Evolutionary conservation across 2,888 invertebrate species (phyloP).

Genomic region (Agrochola lota): DNA sequence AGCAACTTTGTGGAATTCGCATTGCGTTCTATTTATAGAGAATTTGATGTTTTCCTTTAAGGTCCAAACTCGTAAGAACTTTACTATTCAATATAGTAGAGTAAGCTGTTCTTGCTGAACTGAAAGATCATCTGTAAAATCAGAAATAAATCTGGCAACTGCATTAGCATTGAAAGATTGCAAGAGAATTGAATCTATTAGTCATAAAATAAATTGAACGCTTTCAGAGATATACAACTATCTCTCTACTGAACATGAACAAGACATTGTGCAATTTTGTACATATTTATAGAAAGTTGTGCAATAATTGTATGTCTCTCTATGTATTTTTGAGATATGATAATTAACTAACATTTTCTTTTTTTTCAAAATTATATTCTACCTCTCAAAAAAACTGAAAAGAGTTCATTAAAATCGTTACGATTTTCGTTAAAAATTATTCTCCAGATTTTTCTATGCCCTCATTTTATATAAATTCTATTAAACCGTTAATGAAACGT

Average conservation of each 20-base stretch:
- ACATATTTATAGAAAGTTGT: slow-evolving; percentile 3
- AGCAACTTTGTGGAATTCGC: slow-evolving; percentile 50
- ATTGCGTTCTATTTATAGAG: slow-evolving; percentile 48
- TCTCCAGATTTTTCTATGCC: neutral
- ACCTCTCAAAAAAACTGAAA: neutral
- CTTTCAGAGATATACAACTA: slow-evolving; percentile 15
- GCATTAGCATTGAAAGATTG: slow-evolving; percentile 16
- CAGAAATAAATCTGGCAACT: slow-evolving; percentile 23
- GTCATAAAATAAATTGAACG: neutral
- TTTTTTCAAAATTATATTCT: neutral
- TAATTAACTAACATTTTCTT: neutral
- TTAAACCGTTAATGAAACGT: slow-evolving; percentile 23
- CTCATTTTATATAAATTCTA: too few relatives aligned
- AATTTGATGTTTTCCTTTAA: slow-evolving; percentile 27
- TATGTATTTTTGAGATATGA: neutral
- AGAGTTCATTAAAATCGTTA: neutral
- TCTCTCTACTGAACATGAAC: slow-evolving; percentile 4
- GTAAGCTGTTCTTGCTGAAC: neutral
- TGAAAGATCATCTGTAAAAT: slow-evolving; percentile 7
- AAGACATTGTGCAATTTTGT: neutral
- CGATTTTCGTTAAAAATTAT: neutral
- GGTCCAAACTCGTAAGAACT: slow-evolving; percentile 7
- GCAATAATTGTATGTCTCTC: neutral
- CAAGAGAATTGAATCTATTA: too few relatives aligned
- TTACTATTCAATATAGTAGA: slow-evolving; percentile 1